Base-by-base conservation (phyloP, 2,113 vertebrate species). In the Cephalopholis sonnerati region DNA sequence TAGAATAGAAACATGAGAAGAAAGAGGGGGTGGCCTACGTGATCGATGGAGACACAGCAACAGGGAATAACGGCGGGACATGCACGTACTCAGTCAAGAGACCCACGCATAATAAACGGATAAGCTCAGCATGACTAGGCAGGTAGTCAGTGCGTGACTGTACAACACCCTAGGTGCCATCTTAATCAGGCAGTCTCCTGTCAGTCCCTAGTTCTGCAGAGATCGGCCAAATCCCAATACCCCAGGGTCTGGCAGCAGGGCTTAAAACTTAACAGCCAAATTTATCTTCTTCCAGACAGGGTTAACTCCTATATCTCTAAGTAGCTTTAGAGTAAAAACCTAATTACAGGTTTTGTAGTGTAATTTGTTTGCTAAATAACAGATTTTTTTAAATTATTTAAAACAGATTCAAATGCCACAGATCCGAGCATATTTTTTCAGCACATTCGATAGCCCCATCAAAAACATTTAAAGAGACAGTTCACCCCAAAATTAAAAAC, bases 11-110 rank as follows among this genome's bases (percentile, higher is more conserved):
- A 72, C 54, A 57, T 18, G 0, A 51, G n/a, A 71, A 70, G 59
- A 86, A 62, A 2, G 8, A 39, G 32, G 65, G 81, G 36, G 68
- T 67, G 50, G 29, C 32, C 66, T 24, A 36, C 17, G 78, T 46
- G 51, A 88, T 88, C 55, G 27, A 90, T 86, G 32, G 36, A 66
- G 63, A 59, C 70, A 68, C 50, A 51, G 51, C 68, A 41, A 50
- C 64, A n/a, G 8, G 15, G 68, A 78, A 79, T 44, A 68, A 63
- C 53, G 20, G 27, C 64, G 13, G 27, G 29, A 27, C 51, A 10
- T 3, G 1, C n/a, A 63, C 22, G 0, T 39, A 63, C n/a, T 48
- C 39, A 17, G 64, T 25, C 20, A 27, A 27, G 3, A 65, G 22
- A 24, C 61, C 69, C 24, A 46, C 39, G 17, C 39, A 32, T 7